Percentiles rank a stretch among this genome's conserved stretches.
phyloP scores from a whole-genome alignment of 2,888 invertebrate species.

The Pelosia muscerda region DNA sequence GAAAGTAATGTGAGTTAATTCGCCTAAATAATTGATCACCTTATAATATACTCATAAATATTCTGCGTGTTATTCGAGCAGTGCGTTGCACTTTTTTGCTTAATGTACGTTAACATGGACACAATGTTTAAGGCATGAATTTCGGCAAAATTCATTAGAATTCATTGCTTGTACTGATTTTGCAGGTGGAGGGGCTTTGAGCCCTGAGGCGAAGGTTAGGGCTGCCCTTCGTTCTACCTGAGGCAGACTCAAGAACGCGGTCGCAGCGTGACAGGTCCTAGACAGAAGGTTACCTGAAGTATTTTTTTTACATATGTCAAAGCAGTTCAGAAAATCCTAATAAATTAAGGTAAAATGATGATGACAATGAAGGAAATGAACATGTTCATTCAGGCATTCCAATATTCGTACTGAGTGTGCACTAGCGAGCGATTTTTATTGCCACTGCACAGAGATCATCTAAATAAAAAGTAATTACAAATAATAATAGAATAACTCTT shows the following conservation, averaged over 20 bases:
- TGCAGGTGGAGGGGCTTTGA: neutral
- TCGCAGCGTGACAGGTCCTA: too few species aligned
- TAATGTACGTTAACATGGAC: constrained; percentile 1
- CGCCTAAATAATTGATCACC: constrained; percentile 16
- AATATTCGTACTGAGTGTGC: neutral
- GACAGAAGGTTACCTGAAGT: too few species aligned
- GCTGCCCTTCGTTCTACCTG: neutral
- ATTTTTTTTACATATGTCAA: too few species aligned
- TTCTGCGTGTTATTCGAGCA: constrained; percentile 12
- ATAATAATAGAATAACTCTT: neutral
- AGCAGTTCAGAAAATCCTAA: too few species aligned
- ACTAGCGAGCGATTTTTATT: too few species aligned
- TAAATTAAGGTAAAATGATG: too few species aligned
- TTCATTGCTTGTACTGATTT: constrained; percentile 2
- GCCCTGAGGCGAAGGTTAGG: neutral
- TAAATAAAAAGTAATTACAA: neutral
- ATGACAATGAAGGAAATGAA: too few species aligned
- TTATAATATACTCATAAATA: constrained; percentile 16
- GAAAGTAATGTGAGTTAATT: constrained; percentile 4
- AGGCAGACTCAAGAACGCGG: neutral
- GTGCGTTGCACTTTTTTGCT: constrained; percentile 17
- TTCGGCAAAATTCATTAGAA: neutral
- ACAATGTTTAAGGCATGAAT: constrained; percentile 6
- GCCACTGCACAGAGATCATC: neutral
- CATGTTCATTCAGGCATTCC: neutral